Conservation (phyloP, 2,113 vertebrate species). For the Etia nguti region DNA sequence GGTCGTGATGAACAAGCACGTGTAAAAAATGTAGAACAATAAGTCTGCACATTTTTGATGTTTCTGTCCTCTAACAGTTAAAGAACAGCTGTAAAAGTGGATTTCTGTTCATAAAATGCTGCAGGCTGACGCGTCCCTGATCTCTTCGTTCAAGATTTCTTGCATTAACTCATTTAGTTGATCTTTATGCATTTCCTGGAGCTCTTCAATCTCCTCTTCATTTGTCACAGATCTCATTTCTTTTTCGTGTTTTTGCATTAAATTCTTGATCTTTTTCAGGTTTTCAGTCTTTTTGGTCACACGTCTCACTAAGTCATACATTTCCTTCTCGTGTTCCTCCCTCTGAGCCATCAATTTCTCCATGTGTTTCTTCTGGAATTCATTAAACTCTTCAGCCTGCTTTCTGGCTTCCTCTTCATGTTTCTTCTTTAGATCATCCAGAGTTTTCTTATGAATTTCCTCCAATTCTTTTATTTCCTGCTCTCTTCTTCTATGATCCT, state of each 20-base stretch:
- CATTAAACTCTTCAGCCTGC: neutral
- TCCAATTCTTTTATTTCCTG: fast-evolving
- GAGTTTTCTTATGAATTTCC: neutral
- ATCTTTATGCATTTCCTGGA: neutral
- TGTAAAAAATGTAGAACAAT: neutral
- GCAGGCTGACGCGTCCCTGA: neutral
- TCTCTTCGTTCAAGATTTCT: neutral
- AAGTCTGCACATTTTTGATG: neutral
- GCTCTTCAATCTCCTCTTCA: fast-evolving
- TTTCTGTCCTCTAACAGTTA: neutral
- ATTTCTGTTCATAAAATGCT: neutral
- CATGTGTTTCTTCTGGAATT: neutral
- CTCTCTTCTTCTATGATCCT: fast-evolving
- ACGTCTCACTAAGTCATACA: neutral
- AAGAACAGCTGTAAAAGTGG: neutral
- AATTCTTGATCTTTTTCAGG: neutral
- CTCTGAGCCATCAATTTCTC: fast-evolving
- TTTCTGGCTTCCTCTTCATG: neutral
- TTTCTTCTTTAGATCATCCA: neutral
- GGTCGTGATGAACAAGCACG: neutral
- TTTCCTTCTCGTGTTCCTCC: neutral
- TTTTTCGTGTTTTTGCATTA: neutral
- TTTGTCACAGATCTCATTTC: neutral
- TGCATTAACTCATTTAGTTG: neutral
- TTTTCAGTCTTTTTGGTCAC: neutral